phyloP scores from a whole-genome alignment of 2,113 vertebrate species.

The Siniperca knerii region DNA sequence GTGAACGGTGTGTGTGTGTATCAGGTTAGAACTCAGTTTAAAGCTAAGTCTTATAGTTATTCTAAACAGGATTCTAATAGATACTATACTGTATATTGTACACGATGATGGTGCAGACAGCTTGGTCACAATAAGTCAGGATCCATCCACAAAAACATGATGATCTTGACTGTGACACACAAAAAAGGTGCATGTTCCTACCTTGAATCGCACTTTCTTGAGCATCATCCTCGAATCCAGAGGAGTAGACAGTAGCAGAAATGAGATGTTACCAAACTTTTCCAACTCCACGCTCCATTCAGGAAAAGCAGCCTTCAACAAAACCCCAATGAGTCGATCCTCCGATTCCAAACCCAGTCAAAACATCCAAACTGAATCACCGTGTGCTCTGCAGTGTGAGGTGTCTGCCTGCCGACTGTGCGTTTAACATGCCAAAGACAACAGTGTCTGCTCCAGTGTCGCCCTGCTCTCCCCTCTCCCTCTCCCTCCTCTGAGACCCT shows the following conservation, averaged over 20 bases:
- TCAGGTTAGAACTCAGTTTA: background rate
- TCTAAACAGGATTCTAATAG: background rate
- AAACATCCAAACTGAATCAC: constrained; percentile 35
- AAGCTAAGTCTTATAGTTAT: background rate
- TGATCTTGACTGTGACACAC: background rate
- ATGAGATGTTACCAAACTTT: background rate
- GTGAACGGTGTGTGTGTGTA: background rate
- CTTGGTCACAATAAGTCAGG: background rate
- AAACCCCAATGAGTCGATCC: background rate
- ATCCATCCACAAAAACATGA: background rate
- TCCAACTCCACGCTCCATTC: constrained; percentile 36
- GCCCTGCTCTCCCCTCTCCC: constrained; percentile 51
- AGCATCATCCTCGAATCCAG: constrained; percentile 63
- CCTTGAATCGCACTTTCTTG: constrained; percentile 81
- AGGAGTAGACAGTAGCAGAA: background rate
- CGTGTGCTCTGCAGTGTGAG: background rate
- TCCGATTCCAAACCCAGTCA: constrained; percentile 23
- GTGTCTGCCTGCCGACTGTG: constrained; percentile 41
- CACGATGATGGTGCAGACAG: background rate
- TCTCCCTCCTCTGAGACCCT: constrained; percentile 72
- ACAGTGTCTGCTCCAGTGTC: constrained; percentile 57
- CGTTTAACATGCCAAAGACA: constrained; percentile 65
- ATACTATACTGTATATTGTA: background rate
- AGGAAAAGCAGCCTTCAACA: background rate
- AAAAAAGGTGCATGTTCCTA: constrained; percentile 41